Base-by-base conservation (phyloP, 2,113 vertebrate genomes). In the Hucho hucho region DNA sequence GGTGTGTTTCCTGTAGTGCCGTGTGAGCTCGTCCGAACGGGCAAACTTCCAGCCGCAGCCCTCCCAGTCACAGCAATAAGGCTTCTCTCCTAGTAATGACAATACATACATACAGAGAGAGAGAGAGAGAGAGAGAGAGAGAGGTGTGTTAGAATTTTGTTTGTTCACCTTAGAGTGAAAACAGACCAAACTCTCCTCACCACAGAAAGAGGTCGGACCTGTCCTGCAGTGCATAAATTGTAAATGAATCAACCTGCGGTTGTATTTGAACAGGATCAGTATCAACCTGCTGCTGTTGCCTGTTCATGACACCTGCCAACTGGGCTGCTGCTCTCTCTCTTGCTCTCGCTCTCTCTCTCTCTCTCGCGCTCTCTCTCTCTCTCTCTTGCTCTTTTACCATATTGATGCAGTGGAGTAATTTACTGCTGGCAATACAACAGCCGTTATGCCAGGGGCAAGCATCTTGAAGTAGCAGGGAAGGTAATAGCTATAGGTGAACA, bases 61-160 rank as follows among this genome's bases (percentile, higher is more conserved):
- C 71, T 99, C 97, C 98, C 98, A 99, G 89, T 99, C 97, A 92
- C 98, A 99, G 93, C 98, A 96, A 91, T 99, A 99, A 65, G 98
- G 98, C 83, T 99, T 99, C 91, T 99, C 98, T 87, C 98, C 98
- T 99, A 74, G 75, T 75, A 72, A 75, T 84, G 83, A 47, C 68
- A 69, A 79, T 46, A 87, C 37, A 79, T 76, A 79, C 59, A 74
- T 4, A 77, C 71, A 90, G 65, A 86, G 22, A 82, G 73, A 89
- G 47, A 83, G 47, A 63, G 7, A 46, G 58, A 73, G 6, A 71
- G 12, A 66, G 7, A 73, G 66, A 32, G 6, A 71, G 24, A 66
- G 7, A 73, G 68, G 84, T 80, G 74, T 26, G 86, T 90, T 86
- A 88, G 82, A 46, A 58, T 67, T 59, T 4, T 28, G 16, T 64